These are phyloP conservation scores for Augiades crinisus DNA, from an alignment of 2,888 invertebrate species.

Conservation along the genomic window DNA sequence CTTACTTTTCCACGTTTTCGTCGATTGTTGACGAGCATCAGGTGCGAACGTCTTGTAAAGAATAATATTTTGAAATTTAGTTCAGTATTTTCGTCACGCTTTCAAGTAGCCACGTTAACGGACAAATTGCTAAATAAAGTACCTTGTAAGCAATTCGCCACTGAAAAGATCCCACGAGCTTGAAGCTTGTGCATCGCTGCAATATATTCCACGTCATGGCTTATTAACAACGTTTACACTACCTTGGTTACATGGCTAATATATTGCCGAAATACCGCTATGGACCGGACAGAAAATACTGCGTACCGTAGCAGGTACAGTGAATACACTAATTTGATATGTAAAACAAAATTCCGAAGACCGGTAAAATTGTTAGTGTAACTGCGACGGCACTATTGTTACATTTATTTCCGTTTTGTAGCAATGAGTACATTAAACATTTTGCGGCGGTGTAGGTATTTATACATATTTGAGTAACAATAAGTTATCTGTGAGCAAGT, in stretches of 20 bases:
- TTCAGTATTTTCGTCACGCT: not conserved
- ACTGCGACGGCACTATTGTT: too few species aligned
- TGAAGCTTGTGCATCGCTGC: slow-evolving; percentile 26
- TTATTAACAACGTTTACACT: slow-evolving; percentile 59
- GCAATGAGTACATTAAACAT: too few species aligned
- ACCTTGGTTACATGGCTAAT: slow-evolving; percentile 27
- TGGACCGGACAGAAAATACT: not conserved
- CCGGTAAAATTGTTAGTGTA: not conserved
- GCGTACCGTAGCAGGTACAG: not conserved
- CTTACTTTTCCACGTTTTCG: too few species aligned
- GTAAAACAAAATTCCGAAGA: not conserved
- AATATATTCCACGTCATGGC: slow-evolving; percentile 56
- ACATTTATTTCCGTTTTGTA: not conserved
- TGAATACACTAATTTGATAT: slow-evolving; percentile 1
- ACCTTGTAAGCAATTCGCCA: not conserved
- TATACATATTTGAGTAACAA: too few species aligned
- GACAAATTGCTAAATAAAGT: not conserved
- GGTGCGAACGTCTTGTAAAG: too few species aligned
- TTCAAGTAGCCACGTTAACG: not conserved
- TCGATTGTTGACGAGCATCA: too few species aligned
- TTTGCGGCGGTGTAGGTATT: too few species aligned
- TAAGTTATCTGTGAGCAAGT: too few species aligned
- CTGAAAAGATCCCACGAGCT: not conserved
- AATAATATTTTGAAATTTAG: too few species aligned
- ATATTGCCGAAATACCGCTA: slow-evolving; percentile 21